Conservation (phyloP, 2,113 vertebrate genomes). For the Pangasianodon gigas region DNA sequence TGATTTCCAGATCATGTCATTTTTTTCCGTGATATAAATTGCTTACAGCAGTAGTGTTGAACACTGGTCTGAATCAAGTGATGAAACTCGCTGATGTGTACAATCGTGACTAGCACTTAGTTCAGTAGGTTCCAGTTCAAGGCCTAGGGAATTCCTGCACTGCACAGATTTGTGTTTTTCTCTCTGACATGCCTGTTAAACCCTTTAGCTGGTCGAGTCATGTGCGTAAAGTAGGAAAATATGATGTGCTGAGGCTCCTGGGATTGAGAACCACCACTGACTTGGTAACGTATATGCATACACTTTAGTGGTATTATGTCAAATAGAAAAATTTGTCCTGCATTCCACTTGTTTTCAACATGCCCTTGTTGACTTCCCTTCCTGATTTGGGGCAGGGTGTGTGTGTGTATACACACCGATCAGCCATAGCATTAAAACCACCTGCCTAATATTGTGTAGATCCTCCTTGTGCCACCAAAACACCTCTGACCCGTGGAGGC, state of each 20-base stretch:
- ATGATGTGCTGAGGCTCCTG: background rate
- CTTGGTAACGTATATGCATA: background rate
- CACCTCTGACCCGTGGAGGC: too few relatives aligned
- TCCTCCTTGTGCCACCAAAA: too few relatives aligned
- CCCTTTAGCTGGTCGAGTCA: background rate
- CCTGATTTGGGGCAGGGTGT: background rate
- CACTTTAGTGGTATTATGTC: background rate
- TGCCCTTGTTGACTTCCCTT: constrained; percentile 10
- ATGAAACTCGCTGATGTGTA: constrained; percentile 30
- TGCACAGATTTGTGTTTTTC: constrained; percentile 5
- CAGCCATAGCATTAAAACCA: too few relatives aligned
- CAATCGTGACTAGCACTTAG: constrained; percentile 45
- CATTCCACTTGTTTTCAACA: constrained; percentile 7
- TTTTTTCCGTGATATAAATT: constrained; percentile 2
- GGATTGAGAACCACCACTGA: constrained; percentile 21
- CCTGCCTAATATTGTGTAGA: too few relatives aligned
- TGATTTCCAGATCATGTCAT: background rate
- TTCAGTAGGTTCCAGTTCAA: background rate
- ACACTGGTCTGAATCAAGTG: constrained; percentile 37
- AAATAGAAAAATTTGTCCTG: background rate
- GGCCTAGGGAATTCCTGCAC: background rate
- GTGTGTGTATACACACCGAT: too few relatives aligned
- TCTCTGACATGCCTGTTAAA: background rate
- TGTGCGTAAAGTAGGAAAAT: background rate
- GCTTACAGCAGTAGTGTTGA: constrained; percentile 27